Base-by-base conservation (phyloP, 2,888 invertebrate genomes). In the Pheosia gnoma region DNA sequence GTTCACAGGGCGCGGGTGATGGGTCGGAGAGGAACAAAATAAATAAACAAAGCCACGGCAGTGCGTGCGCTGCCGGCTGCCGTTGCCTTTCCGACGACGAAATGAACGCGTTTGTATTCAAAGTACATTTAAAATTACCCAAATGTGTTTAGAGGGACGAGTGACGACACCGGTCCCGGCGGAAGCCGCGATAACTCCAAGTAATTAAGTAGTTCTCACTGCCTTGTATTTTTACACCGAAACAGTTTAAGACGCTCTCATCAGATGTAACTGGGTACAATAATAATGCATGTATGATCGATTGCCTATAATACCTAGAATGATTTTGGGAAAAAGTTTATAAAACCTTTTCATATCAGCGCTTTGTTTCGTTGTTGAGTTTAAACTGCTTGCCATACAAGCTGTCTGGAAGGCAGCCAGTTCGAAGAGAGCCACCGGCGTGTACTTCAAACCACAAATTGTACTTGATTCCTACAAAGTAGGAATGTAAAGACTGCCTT, bases 31-130 rank as follows among this genome's bases (percentile, higher is more conserved):
- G 71, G 63, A 62, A 55, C 56, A 36, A 53, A 61, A 64, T 71
- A 76, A 74, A 76, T 71, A 75, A 75, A 75, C 77, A 74, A 63
- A 59, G 58, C 56, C 57, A 47, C n/a, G 51, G 38, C 38, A 37
- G 10, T 25, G 10, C n/a, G 13, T 49, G 43, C 57, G 10, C 53
- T 56, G 52, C 53, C 57, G 55, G 57, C 59, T 4, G 47, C 51
- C 25, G 25, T 8, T 10, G 53, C 53, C 37, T 4, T 25, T 25
- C 7, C 37, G 37, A 9, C 37, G 47, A 47, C 37, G 37, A 37
- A 36, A 61, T 13, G 11, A 54, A 58, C 25, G 53, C 11, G 52
- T 57, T 41, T 41, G 36, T 60, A 56, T 41, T 51, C 36, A 56
- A 36, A 5, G 10, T 43, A 11, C 7, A 51, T 43, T 39, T 41